Base-by-base conservation (phyloP, 2,797 vertebrate species). In the Malacoctenus gilli region DNA sequence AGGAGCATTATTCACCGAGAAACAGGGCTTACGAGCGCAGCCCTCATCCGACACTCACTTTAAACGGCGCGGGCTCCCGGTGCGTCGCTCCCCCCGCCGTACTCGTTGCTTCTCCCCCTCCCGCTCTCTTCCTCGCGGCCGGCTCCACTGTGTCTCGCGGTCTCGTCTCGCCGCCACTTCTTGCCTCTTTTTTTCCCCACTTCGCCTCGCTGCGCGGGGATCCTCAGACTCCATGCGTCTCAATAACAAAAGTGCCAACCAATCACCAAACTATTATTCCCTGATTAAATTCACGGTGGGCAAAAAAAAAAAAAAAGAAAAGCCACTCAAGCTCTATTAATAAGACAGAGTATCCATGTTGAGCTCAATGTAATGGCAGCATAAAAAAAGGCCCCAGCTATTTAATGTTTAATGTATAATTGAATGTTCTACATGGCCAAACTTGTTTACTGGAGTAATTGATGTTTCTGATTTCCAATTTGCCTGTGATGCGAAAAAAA, bases 371-470 rank as follows among this genome's bases (percentile, higher is more conserved):
- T 86, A 85, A 90, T 82, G 75, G 82, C 76, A 83, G 86, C 82
- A 66, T 83, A 88, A 87, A 90, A 89, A 88, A 88, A 84, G n/a
- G 74, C 82, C 58, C 56, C 42, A 18, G 80, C 85, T 83, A 87
- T 92, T n/a, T 91, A 90, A 91, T 88, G 86, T 88, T 88, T 83
- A 87, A 90, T 90, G 84, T 83, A 23, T 89, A 90, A 91, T 91
- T 89, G 82, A 91, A 91, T 90, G 89, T 90, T 89, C 83, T 87
- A 89, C 90, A 89, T 86, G 87, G 76, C 55, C 78, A 82, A 82
- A 83, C 82, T 88, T 89, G 87, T 89, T 89, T 88, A 88, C 84
- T 10, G 57, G 68, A 65, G 58, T 87, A 88, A 90, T 86, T 87
- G 79, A 90, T 85, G 76, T 63, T 79, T 76, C 66, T 57, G 75